Percentiles rank a stretch among this genome's conserved stretches.
These are phyloP conservation scores for Lasioglossum albipes DNA, from an alignment of 1,140 invertebrate genomes.

Conservation along the genomic window DNA sequence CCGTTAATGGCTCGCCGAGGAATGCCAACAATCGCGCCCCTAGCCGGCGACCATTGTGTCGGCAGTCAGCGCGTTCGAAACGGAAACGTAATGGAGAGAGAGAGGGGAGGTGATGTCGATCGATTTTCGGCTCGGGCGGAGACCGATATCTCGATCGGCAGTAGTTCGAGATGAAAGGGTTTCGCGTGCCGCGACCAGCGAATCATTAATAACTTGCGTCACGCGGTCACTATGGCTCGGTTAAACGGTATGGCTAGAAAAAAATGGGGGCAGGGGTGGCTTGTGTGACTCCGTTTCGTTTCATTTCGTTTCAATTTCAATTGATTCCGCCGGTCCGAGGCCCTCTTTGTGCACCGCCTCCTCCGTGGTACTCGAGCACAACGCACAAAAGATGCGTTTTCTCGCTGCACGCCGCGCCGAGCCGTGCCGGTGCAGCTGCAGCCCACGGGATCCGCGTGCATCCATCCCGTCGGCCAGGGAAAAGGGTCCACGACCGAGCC, in stretches of 20 bases:
- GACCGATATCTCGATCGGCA: conserved; percentile 12
- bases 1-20: conserved; percentile 14
- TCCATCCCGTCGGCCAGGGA: conserved; percentile 14
- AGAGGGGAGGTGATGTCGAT: conserved; percentile 24
- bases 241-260: not conserved
- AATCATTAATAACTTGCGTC: conserved; percentile 57
- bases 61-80: not conserved
- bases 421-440: conserved; percentile 39
- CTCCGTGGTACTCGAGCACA: conserved; percentile 32
- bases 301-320: conserved; percentile 66
- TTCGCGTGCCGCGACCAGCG: not conserved
- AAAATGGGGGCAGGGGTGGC: conserved; percentile 20
- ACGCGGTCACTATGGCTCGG: conserved; percentile 36
- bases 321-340: conserved; percentile 36
- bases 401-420: conserved; percentile 36
- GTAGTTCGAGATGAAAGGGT: conserved; percentile 20
- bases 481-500: conserved; percentile 19
- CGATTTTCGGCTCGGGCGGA: not conserved
- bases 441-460: not conserved
- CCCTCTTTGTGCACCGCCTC: conserved; percentile 50
- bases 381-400: conserved; percentile 61
- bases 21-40: conserved; percentile 46
- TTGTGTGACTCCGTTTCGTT: conserved; percentile 37
- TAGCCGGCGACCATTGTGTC: conserved; percentile 17
- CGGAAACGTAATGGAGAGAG: conserved; percentile 15